Conservation (phyloP, 1,140 invertebrate genomes). For the Drosophila littoralis region DNA sequence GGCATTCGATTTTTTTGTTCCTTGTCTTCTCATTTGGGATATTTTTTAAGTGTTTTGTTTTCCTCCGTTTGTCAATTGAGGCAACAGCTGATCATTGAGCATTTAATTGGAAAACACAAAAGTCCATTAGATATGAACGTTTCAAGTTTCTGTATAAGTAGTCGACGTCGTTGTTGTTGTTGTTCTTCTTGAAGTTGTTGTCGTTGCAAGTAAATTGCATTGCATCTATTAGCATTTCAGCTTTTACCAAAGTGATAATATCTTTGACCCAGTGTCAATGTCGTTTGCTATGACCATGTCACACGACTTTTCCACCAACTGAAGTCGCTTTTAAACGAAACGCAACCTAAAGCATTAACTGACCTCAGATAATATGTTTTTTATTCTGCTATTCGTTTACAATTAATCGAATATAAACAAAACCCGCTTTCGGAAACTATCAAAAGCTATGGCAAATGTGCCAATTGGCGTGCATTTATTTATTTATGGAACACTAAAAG, state of each 20-base stretch:
- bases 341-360: conserved; percentile 8
- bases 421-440: conserved; percentile 10
- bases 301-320: neutral
- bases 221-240: neutral
- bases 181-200: neutral
- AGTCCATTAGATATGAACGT: neutral
- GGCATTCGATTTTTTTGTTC: conserved; percentile 4
- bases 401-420: conserved; percentile 38
- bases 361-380: conserved; percentile 21
- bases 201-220: neutral
- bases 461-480: neutral
- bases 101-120: conserved; percentile 30
- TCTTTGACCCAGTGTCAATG: neutral
- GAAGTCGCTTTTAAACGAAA: conserved; percentile 6
- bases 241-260: neutral
- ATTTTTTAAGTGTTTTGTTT: conserved; percentile 72
- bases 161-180: neutral
- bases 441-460: conserved; percentile 20
- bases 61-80: conserved; percentile 50
- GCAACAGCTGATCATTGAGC: conserved; percentile 30
- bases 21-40: conserved; percentile 5
- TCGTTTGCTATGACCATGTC: neutral
- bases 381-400: conserved; percentile 19
- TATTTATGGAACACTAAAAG: conserved; percentile 32
- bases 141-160: neutral